Percentiles rank a stretch among this genome's conserved stretches.
phyloP scores from a whole-genome alignment of 2,797 vertebrate genomes.

The Gobio occitaniae region DNA sequence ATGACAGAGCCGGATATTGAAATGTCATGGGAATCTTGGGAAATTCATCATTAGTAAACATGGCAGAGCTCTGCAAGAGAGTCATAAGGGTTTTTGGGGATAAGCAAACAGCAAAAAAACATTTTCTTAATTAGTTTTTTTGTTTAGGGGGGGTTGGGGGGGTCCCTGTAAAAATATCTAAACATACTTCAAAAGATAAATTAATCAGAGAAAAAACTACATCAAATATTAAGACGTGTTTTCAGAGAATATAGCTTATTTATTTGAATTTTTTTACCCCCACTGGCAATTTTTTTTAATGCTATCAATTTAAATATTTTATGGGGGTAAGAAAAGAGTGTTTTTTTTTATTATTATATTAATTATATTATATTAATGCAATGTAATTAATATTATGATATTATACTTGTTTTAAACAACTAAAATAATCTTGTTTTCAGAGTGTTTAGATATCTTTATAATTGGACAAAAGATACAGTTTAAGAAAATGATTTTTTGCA shows the following conservation, averaged over 20 bases:
- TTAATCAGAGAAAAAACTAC: background rate
- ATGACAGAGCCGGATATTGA: constrained; percentile 34
- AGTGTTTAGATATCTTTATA: background rate
- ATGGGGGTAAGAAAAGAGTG: no score
- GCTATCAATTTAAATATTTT: background rate
- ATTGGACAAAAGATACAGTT: background rate
- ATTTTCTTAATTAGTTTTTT: background rate
- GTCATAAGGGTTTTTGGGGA: constrained; percentile 59
- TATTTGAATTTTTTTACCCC: background rate
- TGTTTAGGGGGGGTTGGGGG: background rate
- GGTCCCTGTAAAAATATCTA: background rate
- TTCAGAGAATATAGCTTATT: background rate
- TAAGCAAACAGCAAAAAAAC: background rate
- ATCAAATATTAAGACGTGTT: background rate
- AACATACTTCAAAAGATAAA: background rate
- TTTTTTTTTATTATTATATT: no score
- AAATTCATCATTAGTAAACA: constrained; percentile 42
- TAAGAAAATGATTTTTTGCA: background rate
- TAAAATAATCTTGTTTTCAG: background rate
- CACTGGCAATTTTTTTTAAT: background rate
- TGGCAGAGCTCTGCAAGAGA: constrained; percentile 45
- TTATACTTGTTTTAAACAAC: background rate
- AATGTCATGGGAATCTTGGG: constrained; percentile 51
- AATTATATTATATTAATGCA: background rate
- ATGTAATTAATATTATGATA: background rate